Base-by-base conservation (phyloP, 2,888 invertebrate genomes). In the Lymantria monacha region DNA sequence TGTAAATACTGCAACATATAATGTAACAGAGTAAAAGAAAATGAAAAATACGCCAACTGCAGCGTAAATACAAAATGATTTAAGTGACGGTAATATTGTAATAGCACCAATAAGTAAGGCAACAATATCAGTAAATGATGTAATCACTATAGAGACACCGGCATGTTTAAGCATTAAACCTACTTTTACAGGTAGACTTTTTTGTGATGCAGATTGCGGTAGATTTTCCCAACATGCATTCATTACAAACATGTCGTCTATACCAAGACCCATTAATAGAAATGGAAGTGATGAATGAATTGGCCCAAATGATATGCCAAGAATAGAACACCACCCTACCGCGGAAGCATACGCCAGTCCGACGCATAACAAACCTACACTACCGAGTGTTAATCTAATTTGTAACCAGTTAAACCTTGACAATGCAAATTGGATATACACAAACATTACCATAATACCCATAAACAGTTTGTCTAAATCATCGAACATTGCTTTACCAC, bases 201-300 rank as follows among this genome's bases (percentile, higher is more conserved):
- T 87, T 49, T 87, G 81, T 44, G 84, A 80, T 58, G 92, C 88
- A 45, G 92, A 85, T 40, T 87, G 81, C 9, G 93, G 83, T 11
- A 94, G 76, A 71, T 95, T 94, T 56, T 94, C 93, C 95, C 95
- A 96, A 73, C 95, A 94, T 14, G 95, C 94, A 86, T 95, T 93
- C 86, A 97, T 95, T 0, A 97, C 96, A 81, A 97, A 96, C 93
- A 96, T 96, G 73, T 97, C 97, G 69, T 97, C 97, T 22, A 97
- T 94, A 36, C 95, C 95, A 63, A 96, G 92, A 56, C 96, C 96
- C 93, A 97, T 94, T 12, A 97, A 78, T 52, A 97, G 90, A 81
- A 97, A 96, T 7, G 96, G 96, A 55, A 97, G 83, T 11, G 96
- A 95, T 9, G 95, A 94, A 78, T 97, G 96, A 0, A 97, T 94